Evolutionary conservation across 2,888 invertebrate species (phyloP).

Genomic region (Dryococelus australis): DNA sequence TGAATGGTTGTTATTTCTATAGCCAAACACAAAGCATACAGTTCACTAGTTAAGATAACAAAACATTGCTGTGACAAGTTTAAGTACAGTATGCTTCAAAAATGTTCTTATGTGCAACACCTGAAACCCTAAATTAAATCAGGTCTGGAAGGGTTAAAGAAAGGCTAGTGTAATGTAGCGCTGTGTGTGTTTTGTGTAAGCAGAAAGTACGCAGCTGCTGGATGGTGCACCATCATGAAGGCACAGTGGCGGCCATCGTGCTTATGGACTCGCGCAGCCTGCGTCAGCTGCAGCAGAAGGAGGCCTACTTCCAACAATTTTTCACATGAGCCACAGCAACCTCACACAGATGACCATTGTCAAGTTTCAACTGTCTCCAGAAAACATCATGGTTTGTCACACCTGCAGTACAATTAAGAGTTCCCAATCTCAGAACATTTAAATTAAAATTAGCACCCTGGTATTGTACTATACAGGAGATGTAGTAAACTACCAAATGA

Average conservation of each 20-base stretch:
- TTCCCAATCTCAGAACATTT: not conserved
- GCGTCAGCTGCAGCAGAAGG: conserved; percentile 4
- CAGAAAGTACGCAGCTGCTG: conserved; percentile 22
- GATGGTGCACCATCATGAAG: conserved; percentile 8
- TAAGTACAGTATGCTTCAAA: too few relatives aligned
- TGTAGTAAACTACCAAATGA: too few relatives aligned
- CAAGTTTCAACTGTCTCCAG: not conserved
- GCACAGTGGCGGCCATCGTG: not conserved
- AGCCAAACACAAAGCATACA: too few relatives aligned
- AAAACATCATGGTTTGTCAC: not conserved
- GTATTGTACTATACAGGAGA: not conserved
- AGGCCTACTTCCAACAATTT: conserved; percentile 20
- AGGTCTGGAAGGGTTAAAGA: too few relatives aligned
- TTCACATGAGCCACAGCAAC: not conserved
- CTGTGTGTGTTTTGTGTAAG: not conserved
- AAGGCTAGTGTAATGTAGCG: not conserved
- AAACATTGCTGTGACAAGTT: too few relatives aligned
- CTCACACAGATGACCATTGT: not conserved
- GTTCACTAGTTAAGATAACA: too few relatives aligned
- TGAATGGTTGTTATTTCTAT: too few relatives aligned
- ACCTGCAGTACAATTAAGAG: not conserved
- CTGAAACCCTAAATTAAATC: too few relatives aligned
- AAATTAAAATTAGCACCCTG: not conserved
- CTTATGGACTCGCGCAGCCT: not conserved
- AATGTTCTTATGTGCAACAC: too few relatives aligned